Base-by-base conservation (phyloP, 2,888 invertebrate genomes). In the Oligia strigilis region DNA sequence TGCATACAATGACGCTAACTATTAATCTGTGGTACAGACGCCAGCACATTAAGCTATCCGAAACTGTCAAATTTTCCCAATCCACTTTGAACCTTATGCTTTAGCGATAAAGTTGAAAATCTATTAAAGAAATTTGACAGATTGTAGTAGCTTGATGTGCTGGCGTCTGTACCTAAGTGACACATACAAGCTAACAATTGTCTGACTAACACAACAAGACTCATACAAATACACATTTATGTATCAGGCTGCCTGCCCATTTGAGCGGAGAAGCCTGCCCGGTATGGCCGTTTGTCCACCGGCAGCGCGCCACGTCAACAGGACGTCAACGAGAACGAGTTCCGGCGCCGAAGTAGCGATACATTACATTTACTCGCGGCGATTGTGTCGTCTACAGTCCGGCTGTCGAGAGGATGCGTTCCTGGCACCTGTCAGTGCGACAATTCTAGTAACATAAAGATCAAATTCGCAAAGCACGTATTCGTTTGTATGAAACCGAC, bases 181-280 rank as follows among this genome's bases (percentile, higher is more conserved):
- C 52, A 36, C n/a, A n/a, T 71, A 29, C n/a, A 71, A 46, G 46
- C 52, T 62, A 73, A 70, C 11, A 77, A 72, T 69, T 75, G 55
- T 76, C 72, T 77, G 66, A 71, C 40, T 77, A 88, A 86, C 75
- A 84, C 60, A 71, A 75, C 65, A 74, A 64, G 60, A 83, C 69
- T 79, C 60, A 23, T 79, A 83, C 77, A 83, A 83, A 80, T 83
- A 77, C 73, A 78, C 78, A 86, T 76, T 46, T 77, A 55, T 52
- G 46, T 55, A 46, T 52, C 19, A 55, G 40, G 4, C 55, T 78
- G 11, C 69, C 69, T 58, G 55, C 62, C 55, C 52, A 77, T 52
- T 67, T 60, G 23, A 62, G 43, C 29, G 19, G 43, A 11, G 36
- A 40, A 64, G 17, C 19, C 11, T 11, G 23, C 9, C 19, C 36